A percentile compares a stretch with the other conserved stretches of the same genome.
Conservation (phyloP, 1,140 invertebrate genomes). For the Cyclina sinensis region DNA sequence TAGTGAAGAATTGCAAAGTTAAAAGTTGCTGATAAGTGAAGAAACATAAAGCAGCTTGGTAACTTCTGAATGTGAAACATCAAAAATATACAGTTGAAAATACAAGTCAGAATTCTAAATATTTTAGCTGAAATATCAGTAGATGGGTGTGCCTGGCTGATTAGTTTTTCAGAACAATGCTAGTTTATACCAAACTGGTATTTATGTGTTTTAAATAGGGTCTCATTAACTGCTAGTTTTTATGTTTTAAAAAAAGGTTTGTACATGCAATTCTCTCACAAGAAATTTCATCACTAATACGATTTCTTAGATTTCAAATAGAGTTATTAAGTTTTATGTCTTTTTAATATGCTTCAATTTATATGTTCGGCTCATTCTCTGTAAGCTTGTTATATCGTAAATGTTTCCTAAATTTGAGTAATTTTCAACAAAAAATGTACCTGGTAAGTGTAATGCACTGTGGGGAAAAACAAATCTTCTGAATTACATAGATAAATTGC, state of each 20-base stretch:
- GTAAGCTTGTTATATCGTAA: slow-evolving; percentile 36
- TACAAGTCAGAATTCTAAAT: too few species aligned
- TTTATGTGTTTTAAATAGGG: slow-evolving; percentile 23
- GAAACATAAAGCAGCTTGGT: too few species aligned
- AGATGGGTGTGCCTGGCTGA: neutral
- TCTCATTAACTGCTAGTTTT: neutral
- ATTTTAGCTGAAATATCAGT: neutral
- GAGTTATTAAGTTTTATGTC: slow-evolving; percentile 8
- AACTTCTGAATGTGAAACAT: too few species aligned
- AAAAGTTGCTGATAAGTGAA: too few species aligned
- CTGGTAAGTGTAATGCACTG: slow-evolving; percentile 11
- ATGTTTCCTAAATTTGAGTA: slow-evolving; percentile 20
- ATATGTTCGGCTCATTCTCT: neutral
- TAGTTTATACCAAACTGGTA: slow-evolving; percentile 10
- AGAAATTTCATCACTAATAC: neutral
- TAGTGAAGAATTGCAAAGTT: too few species aligned
- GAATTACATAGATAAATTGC: slow-evolving; percentile 35
- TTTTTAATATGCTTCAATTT: slow-evolving; percentile 26
- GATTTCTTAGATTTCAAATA: slow-evolving; percentile 13
- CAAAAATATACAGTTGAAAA: too few species aligned
- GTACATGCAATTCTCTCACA: neutral
- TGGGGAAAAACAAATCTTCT: slow-evolving; percentile 18
- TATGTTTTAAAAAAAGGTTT: neutral
- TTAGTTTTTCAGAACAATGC: slow-evolving; percentile 22
- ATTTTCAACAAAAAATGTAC: neutral